phyloP scores from a whole-genome alignment of 2,113 vertebrate species.

The Poeciliopsis turrubarensis region DNA sequence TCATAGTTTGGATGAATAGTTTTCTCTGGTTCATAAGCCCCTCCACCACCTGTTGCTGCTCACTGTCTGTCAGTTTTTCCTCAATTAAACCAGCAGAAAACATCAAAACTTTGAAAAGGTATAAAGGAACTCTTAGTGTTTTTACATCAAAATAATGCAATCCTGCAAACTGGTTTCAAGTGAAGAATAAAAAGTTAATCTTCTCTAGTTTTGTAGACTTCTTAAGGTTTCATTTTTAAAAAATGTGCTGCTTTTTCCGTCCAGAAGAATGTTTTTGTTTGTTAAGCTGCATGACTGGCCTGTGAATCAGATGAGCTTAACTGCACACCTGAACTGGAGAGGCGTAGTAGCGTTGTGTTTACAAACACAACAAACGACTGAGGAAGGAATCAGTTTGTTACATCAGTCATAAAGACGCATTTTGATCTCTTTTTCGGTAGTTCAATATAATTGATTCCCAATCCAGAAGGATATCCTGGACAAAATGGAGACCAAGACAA shows the following conservation, averaged over 20 bases:
- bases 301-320: not conserved
- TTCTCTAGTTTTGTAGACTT: not conserved
- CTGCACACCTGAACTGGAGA: not conserved
- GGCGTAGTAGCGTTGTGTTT: not conserved
- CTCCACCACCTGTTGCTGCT: not conserved
- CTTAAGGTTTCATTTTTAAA: not conserved
- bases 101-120: slow-evolving; percentile 12
- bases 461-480: not conserved
- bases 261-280: not conserved
- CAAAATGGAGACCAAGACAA: no score
- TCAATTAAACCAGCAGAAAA: not conserved
- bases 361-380: not conserved
- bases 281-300: not conserved
- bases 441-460: not conserved
- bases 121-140: no score
- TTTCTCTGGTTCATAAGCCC: no score
- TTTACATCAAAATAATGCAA: not conserved
- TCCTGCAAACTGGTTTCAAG: not conserved
- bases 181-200: not conserved
- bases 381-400: not conserved
- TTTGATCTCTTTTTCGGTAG: not conserved
- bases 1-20: not conserved
- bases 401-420: not conserved
- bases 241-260: not conserved
- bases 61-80: not conserved